Evolutionary conservation across 1,140 invertebrate species (phyloP), one percentile per base, ranked within the genome.

Genomic region (Stegodyphus mimosarum): DNA sequence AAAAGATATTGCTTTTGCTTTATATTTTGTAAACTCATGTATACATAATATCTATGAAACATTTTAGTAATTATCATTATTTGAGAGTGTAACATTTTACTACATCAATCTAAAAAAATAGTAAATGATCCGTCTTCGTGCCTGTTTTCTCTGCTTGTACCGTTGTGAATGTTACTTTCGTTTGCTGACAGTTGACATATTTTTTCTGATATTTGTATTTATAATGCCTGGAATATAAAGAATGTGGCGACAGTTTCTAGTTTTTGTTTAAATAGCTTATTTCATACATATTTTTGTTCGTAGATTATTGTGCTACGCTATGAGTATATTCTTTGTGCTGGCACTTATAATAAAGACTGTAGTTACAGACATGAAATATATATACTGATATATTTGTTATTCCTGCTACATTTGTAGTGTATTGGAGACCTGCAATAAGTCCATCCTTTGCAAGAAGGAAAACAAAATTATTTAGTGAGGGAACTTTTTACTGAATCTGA

Each of bases 141-240:
- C 80, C 80, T 83, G 71, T 74, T 83, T 83, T 83, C 48, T 74
- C 80, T 74, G 70, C 80, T 83, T 83, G 71, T 83, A 81, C 50
- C 18, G 66, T 63, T 74, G 71, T 83, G 80, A 63, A 52, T 83
- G 55, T 83, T 71, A 50, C 53, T 81, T 80, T 79, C 6, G n/a
- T 74, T 71, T 83, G 53, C 55, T 73, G 52, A 63, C 55, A 15
- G 49, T 50, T 71, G 18, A 33, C 53, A 17, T 63, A 52, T 74
- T 64, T 83, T 72, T 73, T 51, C n/a, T 73, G 17, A 67, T 67
- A 13, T 7, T 67, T 17, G 15, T 53, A 53, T 55, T 17, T 73
- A 18, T 80, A 81, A 83, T 83, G 55, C 69, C 55, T 73, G 71
- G 48, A 72, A 73, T 71, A 71, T 60, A 67, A 74, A 73, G 71